Base-by-base conservation (phyloP, 2,797 vertebrate genomes). In the Ataeniobius toweri region DNA sequence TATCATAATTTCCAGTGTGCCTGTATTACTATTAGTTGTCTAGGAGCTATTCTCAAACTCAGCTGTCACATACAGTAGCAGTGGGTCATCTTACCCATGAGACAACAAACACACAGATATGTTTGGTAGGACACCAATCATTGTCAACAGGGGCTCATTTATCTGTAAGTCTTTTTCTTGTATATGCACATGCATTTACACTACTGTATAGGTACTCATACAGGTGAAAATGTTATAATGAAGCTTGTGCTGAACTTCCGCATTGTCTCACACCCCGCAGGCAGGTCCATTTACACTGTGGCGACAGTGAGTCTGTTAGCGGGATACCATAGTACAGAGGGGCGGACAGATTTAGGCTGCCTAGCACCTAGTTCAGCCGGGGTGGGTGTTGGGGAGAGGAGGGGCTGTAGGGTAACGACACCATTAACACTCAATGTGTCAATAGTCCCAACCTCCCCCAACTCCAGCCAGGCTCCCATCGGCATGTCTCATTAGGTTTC, bases 261-360 rank as follows among this genome's bases (percentile, higher is more conserved):
- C 65, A 76, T 2, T 13, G 18, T 59, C 73, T 56, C 70, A 73
- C 76, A 69, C 75, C 68, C 79, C 51, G 73, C 2, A 76, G 14
- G 18, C 83, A 88, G 90, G 89, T 94, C 88, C 91, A 83, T 91
- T 94, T 94, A 92, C 93, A 93, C 91, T 90, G 92, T 94, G 96
- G 96, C 95, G 95, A 96, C 96, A 96, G 94, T 90, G 86, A 92
- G 96, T 96, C 96, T 96, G 94, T 94, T 94, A 94, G 91, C 90
- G 58, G 90, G 92, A 96, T 96, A 93, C 94, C 94, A 92, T 94
- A 96, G 95, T 95, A 95, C 83, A 78, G 88, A 89, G 83, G 85
- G 87, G 89, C 56, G 78, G 92, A 94, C 94, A 92, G 91, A 95
- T 95, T 94, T 95, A 95, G 94, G 91, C 91, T 85, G 89, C 86